Evolutionary conservation across 2,888 invertebrate species (phyloP), one percentile per base, ranked within the genome.

Genomic region (Unio pictorum): DNA sequence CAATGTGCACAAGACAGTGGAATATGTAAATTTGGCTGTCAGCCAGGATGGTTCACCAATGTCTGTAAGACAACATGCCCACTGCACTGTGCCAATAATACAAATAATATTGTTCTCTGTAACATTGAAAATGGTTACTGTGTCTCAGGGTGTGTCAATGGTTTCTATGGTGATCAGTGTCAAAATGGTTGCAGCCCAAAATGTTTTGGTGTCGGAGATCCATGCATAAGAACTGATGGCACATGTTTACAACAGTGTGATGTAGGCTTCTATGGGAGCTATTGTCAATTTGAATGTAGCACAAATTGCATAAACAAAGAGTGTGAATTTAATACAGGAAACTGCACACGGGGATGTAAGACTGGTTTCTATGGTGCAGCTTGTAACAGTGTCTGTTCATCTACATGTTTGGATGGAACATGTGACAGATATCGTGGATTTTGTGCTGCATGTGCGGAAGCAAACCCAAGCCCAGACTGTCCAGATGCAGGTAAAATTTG

Each of bases 401-500:
- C 45, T 15, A 45, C 45, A 45, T 45, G 45, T 45, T 15, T 45
- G 45, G 73, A 75, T 55, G 23, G 56, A 28, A 73, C 64, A 18
- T 75, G 75, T 61, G 69, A 73, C 56, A 30, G 75, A 55, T 57
- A 23, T 1, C 56, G 64, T 15, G 76, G 76, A n/a, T 67, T 72
- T 8, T 76, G 76, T 64, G 72, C 68, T 0, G 76, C 72, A 55
- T 76, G 76, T 54, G 60, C 30, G 30, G 63, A 75, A 34, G 30
- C 61, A 3, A 65, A 73, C 26, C 75, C 73, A 11, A 67, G 64
- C 26, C 69, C 61, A 11, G 67, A 67, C 6, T 75, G 75, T 30
- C 75, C 75, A 0, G 63, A 67, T 61, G 75, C 73, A 65, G 64
- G 75, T 75, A 65, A 30, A 17, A 55, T 55, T 45, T 45, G 45